Conservation (phyloP, 1,140 invertebrate species). For the Physella acuta region DNA sequence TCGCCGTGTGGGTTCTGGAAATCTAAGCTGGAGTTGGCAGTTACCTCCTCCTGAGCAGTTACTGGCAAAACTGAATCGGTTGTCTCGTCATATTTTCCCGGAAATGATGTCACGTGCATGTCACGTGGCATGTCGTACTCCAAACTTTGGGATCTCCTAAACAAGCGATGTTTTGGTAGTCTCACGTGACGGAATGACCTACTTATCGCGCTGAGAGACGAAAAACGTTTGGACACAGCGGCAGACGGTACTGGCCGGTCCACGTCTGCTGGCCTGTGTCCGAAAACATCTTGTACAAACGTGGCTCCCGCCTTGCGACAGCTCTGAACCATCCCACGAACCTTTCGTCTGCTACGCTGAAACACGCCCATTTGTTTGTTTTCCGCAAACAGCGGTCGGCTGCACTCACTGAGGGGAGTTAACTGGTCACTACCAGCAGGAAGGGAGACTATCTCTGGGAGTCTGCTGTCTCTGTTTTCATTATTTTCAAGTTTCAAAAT, state of each 20-base stretch:
- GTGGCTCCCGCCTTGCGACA: constrained; percentile 8
- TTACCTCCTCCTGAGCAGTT: too few species aligned
- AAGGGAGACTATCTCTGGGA: background rate
- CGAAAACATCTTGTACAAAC: background rate
- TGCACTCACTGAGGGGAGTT: background rate
- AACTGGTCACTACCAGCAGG: background rate
- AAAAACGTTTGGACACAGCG: background rate
- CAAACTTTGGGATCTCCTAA: background rate
- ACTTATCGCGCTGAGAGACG: background rate
- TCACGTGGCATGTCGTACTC: background rate
- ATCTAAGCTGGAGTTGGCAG: too few species aligned
- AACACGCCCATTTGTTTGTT: background rate
- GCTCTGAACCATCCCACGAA: background rate
- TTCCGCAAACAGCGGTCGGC: background rate
- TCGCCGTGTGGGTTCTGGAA: too few species aligned
- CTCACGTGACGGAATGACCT: background rate
- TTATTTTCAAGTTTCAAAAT: background rate
- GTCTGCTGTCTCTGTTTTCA: background rate
- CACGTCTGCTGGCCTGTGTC: background rate
- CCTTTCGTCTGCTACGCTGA: background rate
- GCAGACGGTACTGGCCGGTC: background rate
- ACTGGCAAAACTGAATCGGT: too few species aligned
- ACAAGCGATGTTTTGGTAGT: background rate
- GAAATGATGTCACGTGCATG: too few species aligned
- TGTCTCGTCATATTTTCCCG: too few species aligned